Base-by-base conservation (phyloP, 2,113 vertebrate genomes). In the Nanorana parkeri region DNA sequence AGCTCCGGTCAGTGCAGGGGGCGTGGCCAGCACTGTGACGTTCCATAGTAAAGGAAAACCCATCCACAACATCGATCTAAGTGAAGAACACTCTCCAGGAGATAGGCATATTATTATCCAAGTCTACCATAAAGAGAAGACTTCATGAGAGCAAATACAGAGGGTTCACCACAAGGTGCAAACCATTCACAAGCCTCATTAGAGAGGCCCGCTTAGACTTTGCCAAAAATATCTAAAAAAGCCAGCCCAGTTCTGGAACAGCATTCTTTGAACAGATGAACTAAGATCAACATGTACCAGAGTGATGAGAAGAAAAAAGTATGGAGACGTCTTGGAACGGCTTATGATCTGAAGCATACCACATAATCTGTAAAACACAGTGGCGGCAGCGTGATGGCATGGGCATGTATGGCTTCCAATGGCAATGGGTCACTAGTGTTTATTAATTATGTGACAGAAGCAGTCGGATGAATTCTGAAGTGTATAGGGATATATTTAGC, bases 341-440 rank as follows among this genome's bases (percentile, higher is more conserved):
- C 17, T 60, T n/a, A 60, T 60, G 56, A 60, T 60, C 56, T n/a
- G 56, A 60, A 60, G 56, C 56, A 60, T 60, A 60, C 56, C 56
- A 60, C 56, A 60, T 60, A 17, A 60, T 5, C 56, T 60, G 56
- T 60, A 60, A 60, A 60, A 60, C n/a, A n/a, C n/a, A n/a, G n/a
- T n/a, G n/a, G n/a, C n/a, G n/a, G n/a, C n/a, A n/a, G n/a, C n/a
- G n/a, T n/a, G n/a, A n/a, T n/a, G n/a, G n/a, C n/a, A n/a, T n/a
- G n/a, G n/a, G n/a, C n/a, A n/a, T n/a, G n/a, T n/a, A n/a, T n/a
- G n/a, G n/a, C n/a, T n/a, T n/a, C n/a, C n/a, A n/a, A n/a, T n/a
- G n/a, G n/a, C n/a, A n/a, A n/a, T n/a, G n/a, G n/a, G n/a, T n/a
- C n/a, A n/a, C n/a, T n/a, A n/a, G n/a, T n/a, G n/a, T n/a, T n/a